A percentile compares a stretch with the other conserved stretches of the same genome.
These are phyloP conservation scores for Heliconius hortense DNA, from an alignment of 2,888 invertebrate genomes.

Conservation along the genomic window DNA sequence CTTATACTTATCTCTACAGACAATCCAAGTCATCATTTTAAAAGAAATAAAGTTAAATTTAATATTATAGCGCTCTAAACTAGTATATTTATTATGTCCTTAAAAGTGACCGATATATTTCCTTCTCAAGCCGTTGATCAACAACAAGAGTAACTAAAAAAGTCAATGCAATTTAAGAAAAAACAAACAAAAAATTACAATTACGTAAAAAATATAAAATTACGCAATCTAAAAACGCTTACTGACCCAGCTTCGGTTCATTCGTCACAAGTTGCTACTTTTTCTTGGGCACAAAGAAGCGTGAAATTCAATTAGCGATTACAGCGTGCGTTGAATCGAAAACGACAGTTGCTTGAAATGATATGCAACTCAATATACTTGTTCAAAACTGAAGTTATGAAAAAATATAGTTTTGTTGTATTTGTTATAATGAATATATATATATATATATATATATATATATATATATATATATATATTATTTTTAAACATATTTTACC, in stretches of 20 bases:
- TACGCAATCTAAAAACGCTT: slow-evolving; percentile 48
- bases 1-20: neutral
- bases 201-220: slow-evolving; percentile 19
- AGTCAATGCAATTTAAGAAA: slow-evolving; percentile 38
- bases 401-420: neutral
- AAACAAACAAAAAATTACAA: slow-evolving; percentile 19
- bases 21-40: neutral
- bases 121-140: slow-evolving; percentile 1
- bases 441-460: neutral
- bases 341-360: slow-evolving; percentile 56
- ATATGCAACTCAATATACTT: slow-evolving; percentile 28
- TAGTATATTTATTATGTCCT: neutral
- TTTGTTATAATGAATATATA: too few species aligned
- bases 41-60: neutral
- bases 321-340: slow-evolving; percentile 66
- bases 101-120: slow-evolving; percentile 9
- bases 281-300: slow-evolving; percentile 65
- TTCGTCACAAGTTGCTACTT: slow-evolving; percentile 60
- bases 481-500: neutral
- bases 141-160: slow-evolving; percentile 30
- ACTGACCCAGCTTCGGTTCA: slow-evolving; percentile 58
- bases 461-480: neutral
- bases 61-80: neutral
- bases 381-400: neutral
- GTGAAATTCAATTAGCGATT: slow-evolving; percentile 70